These are phyloP conservation scores for Palythoa grandis DNA, from an alignment of 92 coral and sea anemone species.

Conservation along the genomic window DNA sequence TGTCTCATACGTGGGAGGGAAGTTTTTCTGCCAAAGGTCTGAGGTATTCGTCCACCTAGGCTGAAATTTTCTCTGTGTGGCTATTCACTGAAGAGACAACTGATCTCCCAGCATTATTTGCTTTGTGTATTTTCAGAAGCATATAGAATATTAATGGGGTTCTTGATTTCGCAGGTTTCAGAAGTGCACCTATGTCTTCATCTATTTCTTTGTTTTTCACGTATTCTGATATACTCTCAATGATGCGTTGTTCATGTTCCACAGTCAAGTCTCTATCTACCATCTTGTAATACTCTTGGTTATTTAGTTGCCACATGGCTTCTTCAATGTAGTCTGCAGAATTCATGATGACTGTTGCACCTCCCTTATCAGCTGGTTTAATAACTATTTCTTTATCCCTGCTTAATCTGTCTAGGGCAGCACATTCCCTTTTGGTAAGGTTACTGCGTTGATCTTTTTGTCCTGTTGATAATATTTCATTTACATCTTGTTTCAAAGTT, in stretches of 20 bases:
- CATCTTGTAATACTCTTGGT: conserved; percentile 3
- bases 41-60: conserved; percentile 51
- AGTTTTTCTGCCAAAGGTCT: conserved; percentile 50
- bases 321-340: neutral
- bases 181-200: neutral
- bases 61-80: conserved; percentile 58
- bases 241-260: conserved; percentile 9
- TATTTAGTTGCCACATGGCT: conserved; percentile 11
- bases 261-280: conserved; percentile 10
- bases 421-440: conserved; percentile 9
- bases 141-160: conserved; percentile 18
- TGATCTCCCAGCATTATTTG: conserved; percentile 49
- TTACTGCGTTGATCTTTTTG: conserved; percentile 1
- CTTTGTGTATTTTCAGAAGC: conserved; percentile 44
- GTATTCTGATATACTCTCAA: neutral
- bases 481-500: conserved; percentile 4
- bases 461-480: neutral
- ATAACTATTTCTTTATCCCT: conserved; percentile 1
- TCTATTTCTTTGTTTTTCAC: neutral
- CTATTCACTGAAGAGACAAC: conserved; percentile 50
- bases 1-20: conserved; percentile 49
- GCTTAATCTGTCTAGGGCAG: conserved; percentile 16
- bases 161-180: conserved; percentile 4
- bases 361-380: neutral
- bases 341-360: neutral